Conservation (phyloP, 2,888 invertebrate genomes). For the Trachelus troglodyta region DNA sequence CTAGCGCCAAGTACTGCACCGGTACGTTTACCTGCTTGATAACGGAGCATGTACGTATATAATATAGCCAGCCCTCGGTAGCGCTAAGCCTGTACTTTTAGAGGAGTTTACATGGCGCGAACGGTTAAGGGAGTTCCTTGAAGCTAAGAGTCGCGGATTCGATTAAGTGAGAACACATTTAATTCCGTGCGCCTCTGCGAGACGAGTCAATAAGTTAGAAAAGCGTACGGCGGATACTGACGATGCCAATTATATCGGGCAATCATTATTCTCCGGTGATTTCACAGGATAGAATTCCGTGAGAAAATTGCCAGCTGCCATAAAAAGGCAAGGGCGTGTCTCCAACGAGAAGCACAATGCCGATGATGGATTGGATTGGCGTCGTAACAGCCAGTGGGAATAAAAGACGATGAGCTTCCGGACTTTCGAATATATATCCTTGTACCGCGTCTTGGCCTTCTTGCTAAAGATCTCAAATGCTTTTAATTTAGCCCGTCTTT, state of each 20-base stretch:
- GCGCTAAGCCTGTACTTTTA: constrained; percentile 15
- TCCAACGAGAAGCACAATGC: not conserved
- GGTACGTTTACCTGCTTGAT: not conserved
- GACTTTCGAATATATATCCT: not conserved
- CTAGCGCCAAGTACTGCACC: not conserved
- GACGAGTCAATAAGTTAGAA: not conserved
- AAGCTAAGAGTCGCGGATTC: not conserved
- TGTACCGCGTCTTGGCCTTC: not conserved
- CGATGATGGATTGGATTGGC: not conserved
- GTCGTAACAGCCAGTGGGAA: not conserved
- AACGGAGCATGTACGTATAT: not conserved
- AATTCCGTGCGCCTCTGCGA: not conserved
- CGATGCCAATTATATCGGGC: not conserved
- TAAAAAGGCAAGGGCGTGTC: not conserved
- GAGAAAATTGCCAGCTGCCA: not conserved
- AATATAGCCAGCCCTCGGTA: not conserved
- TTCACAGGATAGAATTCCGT: not conserved
- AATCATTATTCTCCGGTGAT: not conserved
- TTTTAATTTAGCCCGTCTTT: not conserved
- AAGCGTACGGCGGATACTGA: not conserved
- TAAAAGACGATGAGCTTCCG: not conserved
- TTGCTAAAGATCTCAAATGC: not conserved
- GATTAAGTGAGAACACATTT: not conserved
- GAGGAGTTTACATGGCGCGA: constrained; percentile 3
- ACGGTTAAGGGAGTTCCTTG: constrained; percentile 13